These are phyloP conservation scores for Numida meleagris DNA, from an alignment of 2,113 vertebrate genomes.

Conservation along the genomic window DNA sequence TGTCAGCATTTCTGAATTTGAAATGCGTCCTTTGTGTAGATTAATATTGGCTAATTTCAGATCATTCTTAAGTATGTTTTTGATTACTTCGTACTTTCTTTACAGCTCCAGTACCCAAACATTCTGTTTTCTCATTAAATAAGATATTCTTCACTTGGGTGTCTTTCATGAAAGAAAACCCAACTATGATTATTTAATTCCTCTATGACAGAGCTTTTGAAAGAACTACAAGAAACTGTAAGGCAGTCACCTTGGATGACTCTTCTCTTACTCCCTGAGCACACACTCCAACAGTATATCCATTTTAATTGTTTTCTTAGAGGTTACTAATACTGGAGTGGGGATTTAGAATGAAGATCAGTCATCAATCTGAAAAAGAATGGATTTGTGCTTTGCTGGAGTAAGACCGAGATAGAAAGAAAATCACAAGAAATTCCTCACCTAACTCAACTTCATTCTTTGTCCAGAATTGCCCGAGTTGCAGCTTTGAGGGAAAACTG, in stretches of 20 bases:
- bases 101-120: neutral
- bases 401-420: neutral
- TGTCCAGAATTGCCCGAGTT: neutral
- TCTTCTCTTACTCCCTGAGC: neutral
- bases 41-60: neutral
- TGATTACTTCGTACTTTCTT: neutral
- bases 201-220: constrained; percentile 29
- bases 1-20: neutral
- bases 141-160: neutral
- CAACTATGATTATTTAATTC: constrained; percentile 37
- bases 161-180: constrained; percentile 26
- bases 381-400: neutral
- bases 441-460: neutral
- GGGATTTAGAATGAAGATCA: constrained; percentile 26
- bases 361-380: constrained; percentile 8
- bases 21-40: neutral
- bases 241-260: constrained; percentile 44
- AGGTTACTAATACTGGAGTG: constrained; percentile 47
- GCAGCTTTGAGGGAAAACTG: neutral
- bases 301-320: constrained; percentile 49
- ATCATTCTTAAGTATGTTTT: neutral
- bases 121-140: neutral
- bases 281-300: constrained; percentile 5
- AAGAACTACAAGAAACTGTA: neutral
- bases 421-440: neutral